Evolutionary conservation across 2,797 vertebrate species (phyloP).

Genomic region (Tragopan temminckii): DNA sequence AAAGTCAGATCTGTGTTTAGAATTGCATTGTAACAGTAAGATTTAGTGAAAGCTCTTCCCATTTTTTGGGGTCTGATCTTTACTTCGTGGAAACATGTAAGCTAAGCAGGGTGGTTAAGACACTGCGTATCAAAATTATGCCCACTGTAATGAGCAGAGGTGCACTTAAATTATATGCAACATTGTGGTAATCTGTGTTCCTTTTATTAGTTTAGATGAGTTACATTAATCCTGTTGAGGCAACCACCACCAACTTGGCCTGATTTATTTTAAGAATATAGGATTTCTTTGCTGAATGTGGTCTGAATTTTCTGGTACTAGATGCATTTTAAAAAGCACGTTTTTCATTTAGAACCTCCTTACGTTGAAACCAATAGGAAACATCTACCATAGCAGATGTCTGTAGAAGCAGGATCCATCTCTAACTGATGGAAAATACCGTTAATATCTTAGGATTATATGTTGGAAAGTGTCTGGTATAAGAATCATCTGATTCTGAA

Average conservation of each 20-base stretch:
- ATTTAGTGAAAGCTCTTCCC: not conserved
- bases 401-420: slow-evolving; percentile 52
- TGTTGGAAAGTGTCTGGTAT: not conserved
- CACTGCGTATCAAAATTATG: not conserved
- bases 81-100: fast-evolving
- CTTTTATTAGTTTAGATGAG: not conserved
- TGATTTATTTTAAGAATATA: not conserved
- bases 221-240: not conserved
- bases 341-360: not conserved
- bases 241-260: not conserved
- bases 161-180: not conserved
- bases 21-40: not conserved
- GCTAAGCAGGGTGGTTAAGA: not conserved
- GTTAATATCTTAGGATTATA: not conserved
- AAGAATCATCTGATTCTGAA: not conserved
- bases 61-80: not conserved
- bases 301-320: slow-evolving; percentile 10
- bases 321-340: not conserved
- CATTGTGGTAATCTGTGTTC: not conserved
- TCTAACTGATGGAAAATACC: slow-evolving; percentile 29
- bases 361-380: not conserved
- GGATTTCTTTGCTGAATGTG: slow-evolving; percentile 8
- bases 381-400: slow-evolving; percentile 2
- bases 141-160: not conserved
- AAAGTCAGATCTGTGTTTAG: not conserved